phyloP scores from a whole-genome alignment of 2,797 vertebrate genomes.

The Austrolebias charrua region DNA sequence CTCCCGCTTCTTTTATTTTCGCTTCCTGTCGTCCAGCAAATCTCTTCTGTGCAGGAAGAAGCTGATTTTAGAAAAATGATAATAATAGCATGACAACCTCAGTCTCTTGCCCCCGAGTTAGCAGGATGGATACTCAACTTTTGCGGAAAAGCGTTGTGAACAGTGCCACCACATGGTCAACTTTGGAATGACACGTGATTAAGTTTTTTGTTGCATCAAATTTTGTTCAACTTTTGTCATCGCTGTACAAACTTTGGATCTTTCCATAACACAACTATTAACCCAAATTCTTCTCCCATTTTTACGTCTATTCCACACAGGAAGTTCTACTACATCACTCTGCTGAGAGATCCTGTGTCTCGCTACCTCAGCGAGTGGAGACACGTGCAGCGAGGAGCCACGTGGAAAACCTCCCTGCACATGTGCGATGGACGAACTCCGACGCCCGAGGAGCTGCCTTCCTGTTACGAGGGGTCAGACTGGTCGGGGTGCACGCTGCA shows the following conservation, averaged over 20 bases:
- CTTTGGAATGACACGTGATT: constrained; percentile 18
- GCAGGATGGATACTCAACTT: background rate
- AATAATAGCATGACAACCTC: constrained; percentile 51
- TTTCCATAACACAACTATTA: no score
- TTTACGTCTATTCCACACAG: constrained; percentile 60
- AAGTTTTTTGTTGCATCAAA: background rate
- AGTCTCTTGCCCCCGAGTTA: constrained; percentile 15
- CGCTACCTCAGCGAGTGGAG: constrained; percentile 98
- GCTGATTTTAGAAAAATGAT: constrained; percentile 43
- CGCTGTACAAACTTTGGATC: no score
- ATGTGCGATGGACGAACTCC: constrained; percentile 98
- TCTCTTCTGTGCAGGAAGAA: constrained; percentile 30
- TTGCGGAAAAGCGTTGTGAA: constrained; percentile 51
- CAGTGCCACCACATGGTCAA: constrained; percentile 61
- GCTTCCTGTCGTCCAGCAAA: constrained; percentile 27
- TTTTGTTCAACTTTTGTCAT: constrained; percentile 4
- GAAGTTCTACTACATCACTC: constrained; percentile 98
- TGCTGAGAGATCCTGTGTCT: constrained; percentile 94
- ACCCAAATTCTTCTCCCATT: background rate
- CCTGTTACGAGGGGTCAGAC: constrained; percentile 96
- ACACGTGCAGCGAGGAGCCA: constrained; percentile 95
- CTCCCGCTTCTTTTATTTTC: constrained; percentile 23
- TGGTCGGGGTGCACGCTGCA: constrained; percentile 97
- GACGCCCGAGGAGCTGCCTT: constrained; percentile 92
- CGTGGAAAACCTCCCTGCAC: constrained; percentile 97